Evolutionary conservation across 2,888 invertebrate species (phyloP).

Genomic region (Tuberolachnus salignus): DNA sequence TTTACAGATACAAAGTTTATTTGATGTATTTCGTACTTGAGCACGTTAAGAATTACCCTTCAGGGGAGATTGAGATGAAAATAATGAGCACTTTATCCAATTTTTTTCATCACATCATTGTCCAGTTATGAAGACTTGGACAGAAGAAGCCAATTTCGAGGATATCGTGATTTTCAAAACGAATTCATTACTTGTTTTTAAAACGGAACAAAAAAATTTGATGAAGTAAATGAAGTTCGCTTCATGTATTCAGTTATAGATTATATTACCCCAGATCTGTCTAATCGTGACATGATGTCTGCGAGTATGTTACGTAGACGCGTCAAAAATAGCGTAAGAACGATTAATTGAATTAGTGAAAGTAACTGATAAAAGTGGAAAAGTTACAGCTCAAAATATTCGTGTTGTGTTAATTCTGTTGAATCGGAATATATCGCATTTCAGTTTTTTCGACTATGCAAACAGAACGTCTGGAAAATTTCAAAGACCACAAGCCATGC

Average conservation of each 20-base stretch:
- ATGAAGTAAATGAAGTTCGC: neutral
- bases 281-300: conserved; percentile 49
- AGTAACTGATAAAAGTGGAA: conserved; percentile 48
- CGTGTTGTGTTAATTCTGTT: conserved; percentile 18
- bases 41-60: conserved; percentile 2
- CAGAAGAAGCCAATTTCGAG: conserved; percentile 4
- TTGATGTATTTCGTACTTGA: conserved; percentile 12
- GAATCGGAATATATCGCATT: conserved; percentile 29
- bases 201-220: neutral
- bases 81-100: conserved; percentile 5
- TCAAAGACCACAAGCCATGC: conserved; percentile 20
- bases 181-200: neutral
- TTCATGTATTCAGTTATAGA: conserved; percentile 38
- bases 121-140: conserved; percentile 16
- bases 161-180: neutral
- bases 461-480: conserved; percentile 43
- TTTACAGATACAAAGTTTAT: neutral
- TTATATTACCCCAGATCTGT: conserved; percentile 40
- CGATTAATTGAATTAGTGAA: conserved; percentile 22
- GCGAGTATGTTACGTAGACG: conserved; percentile 35
- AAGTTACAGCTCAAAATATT: conserved; percentile 36
- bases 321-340: neutral
- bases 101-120: neutral
- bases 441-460: conserved; percentile 51
- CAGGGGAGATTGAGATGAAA: conserved; percentile 12